Evolutionary conservation across 23 tunicate genomes (phyloP), one percentile per base, ranked within the genome.

Genomic region (Trididemnum clinides): DNA sequence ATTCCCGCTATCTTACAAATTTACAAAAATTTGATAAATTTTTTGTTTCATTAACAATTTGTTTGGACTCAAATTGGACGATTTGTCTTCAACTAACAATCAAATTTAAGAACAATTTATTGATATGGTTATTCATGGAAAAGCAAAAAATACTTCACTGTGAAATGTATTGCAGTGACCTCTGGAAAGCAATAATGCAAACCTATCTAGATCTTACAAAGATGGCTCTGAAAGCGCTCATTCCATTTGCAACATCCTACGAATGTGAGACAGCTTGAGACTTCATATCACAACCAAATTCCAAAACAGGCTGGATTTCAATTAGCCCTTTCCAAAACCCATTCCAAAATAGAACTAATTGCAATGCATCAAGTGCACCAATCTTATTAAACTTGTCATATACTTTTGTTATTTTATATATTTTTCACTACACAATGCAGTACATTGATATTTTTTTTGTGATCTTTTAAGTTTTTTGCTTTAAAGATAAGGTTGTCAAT

Each of bases 31-130:
- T 82, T 64, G 86, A 82, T 27, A 66, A 65, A 32, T 34, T 64
- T 22, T 4, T 66, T 0, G 79, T 39, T 83, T 69, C 30, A 39
- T 83, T 21, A 83, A 37, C 79, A 39, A 26, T 3, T 78, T 64
- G 33, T 83, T 83, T 64, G 87, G 59, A 44, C 34, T 57, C 28
- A 57, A 28, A 2, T 51, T 57, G 3, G 32, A 36, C 19, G 84
- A 51, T 78, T 57, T 78, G 70, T 71, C 84, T 78, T 57, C 84
- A 51, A 30, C 34, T 28, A 54, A 78, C 70, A 21, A 51, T 25
- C 23, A 1, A 78, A 51, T 78, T 78, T 71, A 78, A 1, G 70
- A 78, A 78, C 72, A 78, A 71, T 78, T 78, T 33, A 51, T 78
- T 78, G 84, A 78, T 51, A 6, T 78, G 70, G 70, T 51, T 29